A percentile compares a stretch with the other conserved stretches of the same genome.
Evolutionary conservation across 1,140 invertebrate species (phyloP).

Genomic region (Cotesia vestalis): DNA sequence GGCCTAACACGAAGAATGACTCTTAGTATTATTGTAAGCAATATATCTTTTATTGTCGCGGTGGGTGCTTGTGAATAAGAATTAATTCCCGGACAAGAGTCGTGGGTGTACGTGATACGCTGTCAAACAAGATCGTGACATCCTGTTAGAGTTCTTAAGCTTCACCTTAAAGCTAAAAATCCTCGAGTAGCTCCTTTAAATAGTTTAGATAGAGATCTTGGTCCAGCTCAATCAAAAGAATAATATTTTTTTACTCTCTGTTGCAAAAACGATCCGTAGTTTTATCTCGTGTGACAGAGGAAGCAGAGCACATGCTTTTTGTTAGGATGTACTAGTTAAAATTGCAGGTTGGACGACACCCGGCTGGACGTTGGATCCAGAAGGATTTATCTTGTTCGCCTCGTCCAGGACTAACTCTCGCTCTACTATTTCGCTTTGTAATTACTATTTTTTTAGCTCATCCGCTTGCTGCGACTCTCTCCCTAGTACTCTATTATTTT

Average conservation of each 20-base stretch:
- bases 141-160: too few relatives aligned
- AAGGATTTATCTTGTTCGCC: constrained; percentile 46
- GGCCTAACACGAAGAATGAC: too few relatives aligned
- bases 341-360: constrained; percentile 47
- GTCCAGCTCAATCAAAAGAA: too few relatives aligned
- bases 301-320: constrained; percentile 28
- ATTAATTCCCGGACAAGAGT: too few relatives aligned
- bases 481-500: constrained; percentile 12
- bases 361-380: neutral
- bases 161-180: neutral
- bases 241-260: too few relatives aligned
- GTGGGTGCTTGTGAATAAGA: too few relatives aligned
- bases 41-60: too few relatives aligned
- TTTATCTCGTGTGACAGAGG: constrained; percentile 38
- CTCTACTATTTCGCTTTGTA: constrained; percentile 32
- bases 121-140: too few relatives aligned
- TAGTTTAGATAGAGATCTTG: too few relatives aligned
- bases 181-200: too few relatives aligned
- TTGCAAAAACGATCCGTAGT: neutral
- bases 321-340: constrained; percentile 43
- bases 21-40: too few relatives aligned
- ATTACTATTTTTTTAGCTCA: constrained; percentile 30
- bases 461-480: neutral
- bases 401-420: neutral
- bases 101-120: too few relatives aligned